Conservation (phyloP, 2,113 vertebrate species). For the Petroica traversi region DNA sequence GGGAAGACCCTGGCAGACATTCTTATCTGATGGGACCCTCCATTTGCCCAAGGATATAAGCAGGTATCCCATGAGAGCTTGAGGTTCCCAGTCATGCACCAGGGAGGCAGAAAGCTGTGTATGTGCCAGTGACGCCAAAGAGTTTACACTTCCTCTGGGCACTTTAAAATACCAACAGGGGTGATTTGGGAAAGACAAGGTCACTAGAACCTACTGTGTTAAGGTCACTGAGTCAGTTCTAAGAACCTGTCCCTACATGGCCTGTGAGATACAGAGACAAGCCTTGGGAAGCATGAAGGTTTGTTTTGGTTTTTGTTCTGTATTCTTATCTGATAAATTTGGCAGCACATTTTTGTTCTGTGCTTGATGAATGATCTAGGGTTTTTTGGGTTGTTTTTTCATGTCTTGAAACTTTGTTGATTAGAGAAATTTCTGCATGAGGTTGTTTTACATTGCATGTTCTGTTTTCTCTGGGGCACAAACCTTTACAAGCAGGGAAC, state of each 20-base stretch:
- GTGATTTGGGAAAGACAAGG: neutral
- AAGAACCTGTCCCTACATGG: accelerated
- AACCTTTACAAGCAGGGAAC: neutral
- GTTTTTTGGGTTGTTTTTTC: neutral
- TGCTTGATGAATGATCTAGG: neutral
- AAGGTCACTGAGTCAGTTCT: neutral
- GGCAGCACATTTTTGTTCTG: neutral
- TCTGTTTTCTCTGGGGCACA: neutral
- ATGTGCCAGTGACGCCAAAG: neutral
- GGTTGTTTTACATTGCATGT: neutral
- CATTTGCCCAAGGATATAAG: neutral
- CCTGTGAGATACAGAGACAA: neutral
- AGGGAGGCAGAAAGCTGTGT: neutral
- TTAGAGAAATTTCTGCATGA: neutral
- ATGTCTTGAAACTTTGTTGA: neutral
- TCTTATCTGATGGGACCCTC: neutral
- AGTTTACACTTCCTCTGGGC: neutral
- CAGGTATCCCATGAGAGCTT: neutral
- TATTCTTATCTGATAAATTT: neutral
- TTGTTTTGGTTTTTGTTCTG: neutral
- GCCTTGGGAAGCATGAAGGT: accelerated
- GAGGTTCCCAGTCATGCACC: neutral
- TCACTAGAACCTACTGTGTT: neutral
- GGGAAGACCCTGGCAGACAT: neutral
- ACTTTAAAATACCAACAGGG: neutral